Conservation (phyloP, 2,113 vertebrate species). For the Cinclus cinclus region DNA sequence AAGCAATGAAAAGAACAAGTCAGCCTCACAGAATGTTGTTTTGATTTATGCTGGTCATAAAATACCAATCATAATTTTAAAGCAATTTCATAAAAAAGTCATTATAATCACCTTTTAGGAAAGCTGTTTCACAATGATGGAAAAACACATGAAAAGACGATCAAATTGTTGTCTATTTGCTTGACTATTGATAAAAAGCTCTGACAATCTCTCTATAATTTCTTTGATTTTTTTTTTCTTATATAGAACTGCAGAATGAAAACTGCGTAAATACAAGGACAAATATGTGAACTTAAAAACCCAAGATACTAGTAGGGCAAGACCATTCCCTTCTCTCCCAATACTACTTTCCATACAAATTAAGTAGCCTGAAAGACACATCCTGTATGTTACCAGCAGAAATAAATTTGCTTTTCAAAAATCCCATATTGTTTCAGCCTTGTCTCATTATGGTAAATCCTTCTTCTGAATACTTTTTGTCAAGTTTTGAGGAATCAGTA, state of each 20-base stretch:
- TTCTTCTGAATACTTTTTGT: neutral
- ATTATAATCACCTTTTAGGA: constrained; percentile 1
- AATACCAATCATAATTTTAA: constrained; percentile 41
- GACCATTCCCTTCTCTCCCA: neutral
- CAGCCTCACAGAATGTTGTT: neutral
- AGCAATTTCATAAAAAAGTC: constrained; percentile 25
- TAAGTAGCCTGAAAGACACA: neutral
- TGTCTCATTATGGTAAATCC: neutral
- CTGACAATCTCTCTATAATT: neutral
- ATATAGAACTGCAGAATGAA: neutral
- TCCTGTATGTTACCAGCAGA: neutral
- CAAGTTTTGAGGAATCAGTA: neutral
- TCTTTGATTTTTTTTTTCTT: neutral
- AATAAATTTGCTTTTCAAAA: neutral
- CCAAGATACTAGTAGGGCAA: rapidly evolving
- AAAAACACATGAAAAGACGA: neutral
- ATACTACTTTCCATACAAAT: neutral
- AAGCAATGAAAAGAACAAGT: neutral
- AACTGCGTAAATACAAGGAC: neutral
- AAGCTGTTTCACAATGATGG: neutral
- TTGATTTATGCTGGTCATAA: constrained; percentile 24
- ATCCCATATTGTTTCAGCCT: neutral
- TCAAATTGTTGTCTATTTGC: neutral
- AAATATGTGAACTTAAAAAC: neutral
- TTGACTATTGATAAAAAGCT: neutral